Conservation (phyloP, 2,113 vertebrate genomes). For the Campylorhamphus procurvoides region DNA sequence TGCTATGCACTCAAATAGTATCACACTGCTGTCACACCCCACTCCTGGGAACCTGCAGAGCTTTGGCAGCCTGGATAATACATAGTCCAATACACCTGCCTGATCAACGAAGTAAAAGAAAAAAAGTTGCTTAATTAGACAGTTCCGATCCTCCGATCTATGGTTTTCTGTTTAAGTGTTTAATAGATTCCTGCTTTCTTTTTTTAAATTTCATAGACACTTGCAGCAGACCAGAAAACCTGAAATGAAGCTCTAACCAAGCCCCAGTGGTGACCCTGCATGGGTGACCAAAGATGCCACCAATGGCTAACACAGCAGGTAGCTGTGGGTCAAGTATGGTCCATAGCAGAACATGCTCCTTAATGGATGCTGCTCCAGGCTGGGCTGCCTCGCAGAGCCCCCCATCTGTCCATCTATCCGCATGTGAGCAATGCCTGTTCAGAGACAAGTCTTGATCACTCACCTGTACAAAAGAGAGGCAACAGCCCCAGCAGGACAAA, state of each 20-base stretch:
- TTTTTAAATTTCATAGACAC: background rate
- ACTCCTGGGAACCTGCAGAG: background rate
- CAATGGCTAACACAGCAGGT: fast-evolving
- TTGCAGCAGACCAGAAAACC: background rate
- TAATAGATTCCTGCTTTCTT: background rate
- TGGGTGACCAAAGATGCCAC: fast-evolving
- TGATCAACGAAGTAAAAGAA: background rate
- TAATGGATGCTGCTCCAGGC: background rate
- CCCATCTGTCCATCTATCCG: background rate
- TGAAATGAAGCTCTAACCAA: background rate
- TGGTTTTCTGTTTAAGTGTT: background rate
- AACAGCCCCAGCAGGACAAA: background rate
- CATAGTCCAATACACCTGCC: background rate
- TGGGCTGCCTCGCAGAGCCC: background rate
- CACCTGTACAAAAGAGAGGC: fast-evolving
- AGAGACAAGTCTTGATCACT: background rate
- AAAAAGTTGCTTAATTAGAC: background rate
- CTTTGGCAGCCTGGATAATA: background rate
- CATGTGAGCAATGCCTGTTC: fast-evolving
- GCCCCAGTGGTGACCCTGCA: too few species aligned
- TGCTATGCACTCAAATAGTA: background rate
- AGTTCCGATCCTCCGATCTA: background rate
- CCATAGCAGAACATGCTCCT: background rate
- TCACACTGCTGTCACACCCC: background rate
- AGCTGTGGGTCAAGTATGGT: fast-evolving